Percentiles rank a stretch among this genome's conserved stretches.
phyloP scores from a whole-genome alignment of 2,113 vertebrate genomes.

The Circaetus gallicus region DNA sequence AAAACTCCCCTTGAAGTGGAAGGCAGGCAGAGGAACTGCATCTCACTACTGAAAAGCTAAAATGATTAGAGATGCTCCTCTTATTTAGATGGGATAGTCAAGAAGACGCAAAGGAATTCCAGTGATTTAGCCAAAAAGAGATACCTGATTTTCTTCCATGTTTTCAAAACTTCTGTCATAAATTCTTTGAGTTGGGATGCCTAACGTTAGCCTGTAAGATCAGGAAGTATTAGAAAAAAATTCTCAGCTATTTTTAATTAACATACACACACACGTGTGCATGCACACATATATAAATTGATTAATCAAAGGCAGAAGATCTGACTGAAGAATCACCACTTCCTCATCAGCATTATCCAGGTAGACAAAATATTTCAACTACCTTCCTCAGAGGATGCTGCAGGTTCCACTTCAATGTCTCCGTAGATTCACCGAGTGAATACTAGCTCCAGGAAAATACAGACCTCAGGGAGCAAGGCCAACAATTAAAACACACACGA shows the following conservation, averaged over 20 bases:
- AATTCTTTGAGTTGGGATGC: neutral
- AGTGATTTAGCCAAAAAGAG: neutral
- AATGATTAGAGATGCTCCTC: neutral
- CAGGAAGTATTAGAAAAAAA: neutral
- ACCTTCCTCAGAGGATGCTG: neutral
- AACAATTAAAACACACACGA: neutral
- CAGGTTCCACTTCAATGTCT: neutral
- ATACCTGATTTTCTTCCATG: neutral
- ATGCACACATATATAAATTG: rapidly evolving
- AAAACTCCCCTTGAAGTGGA: neutral
- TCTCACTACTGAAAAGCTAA: neutral
- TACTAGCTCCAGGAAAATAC: neutral
- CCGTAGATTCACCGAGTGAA: neutral
- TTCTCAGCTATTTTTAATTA: neutral
- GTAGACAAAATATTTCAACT: neutral
- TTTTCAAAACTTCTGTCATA: neutral
- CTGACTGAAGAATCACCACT: neutral
- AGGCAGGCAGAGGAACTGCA: neutral
- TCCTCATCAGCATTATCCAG: neutral
- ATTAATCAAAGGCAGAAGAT: neutral
- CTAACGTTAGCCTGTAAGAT: neutral
- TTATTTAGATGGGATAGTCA: neutral
- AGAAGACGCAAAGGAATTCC: neutral
- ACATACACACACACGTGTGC: neutral
- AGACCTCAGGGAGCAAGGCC: neutral